Evolutionary conservation across 2,113 vertebrate species (phyloP).

Genomic region (Embiotoca jacksoni): DNA sequence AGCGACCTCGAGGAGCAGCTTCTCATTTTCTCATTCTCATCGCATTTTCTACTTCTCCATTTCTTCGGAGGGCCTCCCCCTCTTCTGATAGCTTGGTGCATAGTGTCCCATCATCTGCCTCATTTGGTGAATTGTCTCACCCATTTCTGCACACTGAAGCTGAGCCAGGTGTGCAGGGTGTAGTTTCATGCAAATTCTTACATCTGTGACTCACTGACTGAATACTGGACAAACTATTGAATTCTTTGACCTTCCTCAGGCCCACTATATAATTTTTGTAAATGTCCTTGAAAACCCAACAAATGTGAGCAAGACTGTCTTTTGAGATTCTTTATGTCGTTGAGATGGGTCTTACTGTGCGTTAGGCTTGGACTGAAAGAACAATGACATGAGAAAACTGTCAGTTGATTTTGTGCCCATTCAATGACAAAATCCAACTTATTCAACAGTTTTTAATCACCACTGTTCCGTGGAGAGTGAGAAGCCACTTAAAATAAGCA

Average conservation of each 20-base stretch:
- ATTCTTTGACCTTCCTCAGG: neutral
- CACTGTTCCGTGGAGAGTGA: neutral
- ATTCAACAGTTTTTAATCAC: slow-evolving; percentile 1
- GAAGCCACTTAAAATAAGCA: neutral
- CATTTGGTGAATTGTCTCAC: slow-evolving; percentile 22
- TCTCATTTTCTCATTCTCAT: neutral
- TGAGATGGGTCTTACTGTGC: neutral
- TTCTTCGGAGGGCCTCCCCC: neutral
- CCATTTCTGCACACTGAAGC: slow-evolving; percentile 25
- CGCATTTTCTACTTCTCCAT: slow-evolving; percentile 13
- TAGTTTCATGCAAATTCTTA: slow-evolving; percentile 10
- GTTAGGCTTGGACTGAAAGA: neutral
- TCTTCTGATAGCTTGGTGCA: slow-evolving; percentile 7
- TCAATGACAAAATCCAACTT: neutral
- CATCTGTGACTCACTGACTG: slow-evolving; percentile 30
- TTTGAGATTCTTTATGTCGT: neutral
- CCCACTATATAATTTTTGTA: slow-evolving; percentile 10
- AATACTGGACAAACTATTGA: slow-evolving; percentile 1
- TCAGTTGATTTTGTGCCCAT: neutral
- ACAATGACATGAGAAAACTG: neutral
- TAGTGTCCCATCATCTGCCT: slow-evolving; percentile 20
- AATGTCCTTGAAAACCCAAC: neutral
- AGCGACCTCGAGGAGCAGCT: slow-evolving; percentile 13
- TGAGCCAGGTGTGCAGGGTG: slow-evolving; percentile 19
- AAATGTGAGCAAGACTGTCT: slow-evolving; percentile 1